Evolutionary conservation across 2,113 vertebrate genomes (phyloP).

Genomic region (Isichthys henryi): DNA sequence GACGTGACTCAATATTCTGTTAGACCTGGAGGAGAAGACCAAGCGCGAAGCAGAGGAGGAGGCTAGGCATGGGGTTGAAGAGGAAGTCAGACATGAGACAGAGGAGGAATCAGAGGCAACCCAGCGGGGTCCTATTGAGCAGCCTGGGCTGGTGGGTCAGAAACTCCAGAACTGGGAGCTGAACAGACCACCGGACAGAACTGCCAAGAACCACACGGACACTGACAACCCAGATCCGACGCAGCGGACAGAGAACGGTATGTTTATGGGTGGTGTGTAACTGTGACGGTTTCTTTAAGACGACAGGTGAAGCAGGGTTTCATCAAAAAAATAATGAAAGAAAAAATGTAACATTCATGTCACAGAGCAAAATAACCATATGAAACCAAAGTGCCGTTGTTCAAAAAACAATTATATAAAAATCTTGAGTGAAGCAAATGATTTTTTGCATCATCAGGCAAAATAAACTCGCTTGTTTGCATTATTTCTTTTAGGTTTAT

Average conservation of each 20-base stretch:
- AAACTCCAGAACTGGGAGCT: slow-evolving; percentile 45
- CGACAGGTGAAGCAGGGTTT: neutral
- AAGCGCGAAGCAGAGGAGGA: slow-evolving; percentile 63
- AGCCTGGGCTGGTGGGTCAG: slow-evolving; percentile 30
- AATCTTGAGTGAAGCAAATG: neutral
- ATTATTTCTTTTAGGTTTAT: neutral
- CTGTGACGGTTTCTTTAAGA: neutral
- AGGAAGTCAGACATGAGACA: slow-evolving; percentile 56
- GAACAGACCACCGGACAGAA: slow-evolving; percentile 46
- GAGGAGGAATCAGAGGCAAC: slow-evolving; percentile 59
- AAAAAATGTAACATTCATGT: neutral
- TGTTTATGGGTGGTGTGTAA: neutral
- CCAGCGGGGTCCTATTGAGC: slow-evolving; percentile 15
- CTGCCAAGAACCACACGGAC: slow-evolving; percentile 29
- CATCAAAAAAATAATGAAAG: neutral
- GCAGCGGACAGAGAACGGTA: slow-evolving; percentile 62
- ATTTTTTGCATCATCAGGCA: neutral
- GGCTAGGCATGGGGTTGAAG: slow-evolving; percentile 59
- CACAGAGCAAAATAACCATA: neutral
- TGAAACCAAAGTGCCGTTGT: neutral
- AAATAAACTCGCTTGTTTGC: neutral
- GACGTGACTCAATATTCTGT: slow-evolving; percentile 24
- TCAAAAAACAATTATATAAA: neutral
- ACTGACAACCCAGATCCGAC: slow-evolving; percentile 38
- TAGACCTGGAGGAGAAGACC: slow-evolving; percentile 72